Conservation (phyloP, 2,113 vertebrate genomes). For the Ageneiosus marmoratus region DNA sequence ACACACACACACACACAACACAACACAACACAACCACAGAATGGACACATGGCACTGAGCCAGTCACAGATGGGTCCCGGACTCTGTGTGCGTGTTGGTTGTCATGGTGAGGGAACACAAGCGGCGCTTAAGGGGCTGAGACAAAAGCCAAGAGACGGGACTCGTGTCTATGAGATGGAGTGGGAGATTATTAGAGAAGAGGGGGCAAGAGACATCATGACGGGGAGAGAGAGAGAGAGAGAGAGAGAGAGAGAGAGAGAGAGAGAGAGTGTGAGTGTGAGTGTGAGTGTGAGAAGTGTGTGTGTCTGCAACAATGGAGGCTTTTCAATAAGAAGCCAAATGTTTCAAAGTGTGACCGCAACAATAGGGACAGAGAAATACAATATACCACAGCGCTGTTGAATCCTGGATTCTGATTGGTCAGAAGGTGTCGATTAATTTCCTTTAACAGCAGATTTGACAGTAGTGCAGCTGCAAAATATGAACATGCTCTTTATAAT, state of each 20-base stretch:
- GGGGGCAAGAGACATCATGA: neutral
- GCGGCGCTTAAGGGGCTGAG: conserved; percentile 35
- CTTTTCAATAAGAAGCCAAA: conserved; percentile 18
- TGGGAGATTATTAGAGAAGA: conserved; percentile 16
- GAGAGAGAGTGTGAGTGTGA: conserved; percentile 6
- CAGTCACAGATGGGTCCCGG: conserved; percentile 55
- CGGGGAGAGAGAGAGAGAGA: neutral
- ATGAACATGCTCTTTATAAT: neutral
- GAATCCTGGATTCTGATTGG: neutral
- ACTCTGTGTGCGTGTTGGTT: conserved; percentile 34
- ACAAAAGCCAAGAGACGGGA: conserved; percentile 35
- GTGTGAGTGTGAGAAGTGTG: conserved; percentile 17
- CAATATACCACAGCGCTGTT: neutral
- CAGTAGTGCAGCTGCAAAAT: neutral
- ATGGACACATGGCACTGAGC: conserved; percentile 52
- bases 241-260: conserved; percentile 2
- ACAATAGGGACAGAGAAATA: conserved; percentile 1
- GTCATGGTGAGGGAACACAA: conserved; percentile 51
- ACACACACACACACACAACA: conserved; percentile 23
- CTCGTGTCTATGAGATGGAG: conserved; percentile 44
- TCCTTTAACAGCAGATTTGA: neutral
- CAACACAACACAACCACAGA: conserved; percentile 24
- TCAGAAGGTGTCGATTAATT: neutral
- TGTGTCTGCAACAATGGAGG: conserved; percentile 8
- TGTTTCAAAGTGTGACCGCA: conserved; percentile 36